These are phyloP conservation scores for Drosophila ochracea DNA, from an alignment of 2,888 invertebrate species.

Conservation along the genomic window DNA sequence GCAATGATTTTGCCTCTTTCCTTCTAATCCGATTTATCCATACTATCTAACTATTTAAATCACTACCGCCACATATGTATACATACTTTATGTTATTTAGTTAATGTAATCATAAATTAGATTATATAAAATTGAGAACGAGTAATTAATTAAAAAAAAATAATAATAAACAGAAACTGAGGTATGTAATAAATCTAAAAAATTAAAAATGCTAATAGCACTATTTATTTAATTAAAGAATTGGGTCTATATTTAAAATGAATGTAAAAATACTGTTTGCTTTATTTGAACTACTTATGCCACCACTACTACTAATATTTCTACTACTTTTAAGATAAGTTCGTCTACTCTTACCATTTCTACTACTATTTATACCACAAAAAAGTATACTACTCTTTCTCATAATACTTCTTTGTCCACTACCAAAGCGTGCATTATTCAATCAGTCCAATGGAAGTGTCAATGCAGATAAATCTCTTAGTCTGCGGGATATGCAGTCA, in stretches of 20 bases:
- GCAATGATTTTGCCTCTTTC: not conserved
- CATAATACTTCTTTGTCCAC: not conserved
- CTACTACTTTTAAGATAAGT: not conserved
- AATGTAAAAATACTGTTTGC: not conserved
- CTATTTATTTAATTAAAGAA: not conserved
- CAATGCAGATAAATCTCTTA: not conserved
- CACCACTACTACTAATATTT: not conserved
- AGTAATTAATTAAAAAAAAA: not conserved
- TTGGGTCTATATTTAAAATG: not conserved
- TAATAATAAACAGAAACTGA: not conserved
- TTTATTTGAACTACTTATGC: not conserved
- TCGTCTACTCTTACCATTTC: not conserved
- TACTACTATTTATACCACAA: not conserved
- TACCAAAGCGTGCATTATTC: not conserved
- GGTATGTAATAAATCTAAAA: not conserved
- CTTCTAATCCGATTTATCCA: not conserved
- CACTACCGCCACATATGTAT: no score
- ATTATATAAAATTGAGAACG: no score
- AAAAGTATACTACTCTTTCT: not conserved
- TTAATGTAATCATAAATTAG: no score
- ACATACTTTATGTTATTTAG: not conserved
- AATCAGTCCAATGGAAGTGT: slow-evolving; percentile 16
- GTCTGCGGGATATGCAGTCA: slow-evolving; percentile 7
- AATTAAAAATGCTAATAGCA: rapidly evolving
- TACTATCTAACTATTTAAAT: no score